Evolutionary conservation across 2,113 vertebrate species (phyloP).

Genomic region (Percopsis transmontana): DNA sequence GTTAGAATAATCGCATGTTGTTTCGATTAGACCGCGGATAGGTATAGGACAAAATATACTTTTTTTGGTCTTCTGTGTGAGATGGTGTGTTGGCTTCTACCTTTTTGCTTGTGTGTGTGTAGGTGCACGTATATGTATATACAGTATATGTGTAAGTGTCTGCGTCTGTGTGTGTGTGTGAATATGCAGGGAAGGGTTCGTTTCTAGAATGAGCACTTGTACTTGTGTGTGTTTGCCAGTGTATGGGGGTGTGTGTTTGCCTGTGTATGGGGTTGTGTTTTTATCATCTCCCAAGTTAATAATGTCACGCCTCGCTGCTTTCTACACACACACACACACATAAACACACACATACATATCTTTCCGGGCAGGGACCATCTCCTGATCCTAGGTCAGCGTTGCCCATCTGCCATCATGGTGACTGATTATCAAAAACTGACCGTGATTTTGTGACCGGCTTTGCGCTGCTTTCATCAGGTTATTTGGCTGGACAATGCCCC

Average conservation of each 20-base stretch:
- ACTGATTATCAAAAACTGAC: slow-evolving; percentile 53
- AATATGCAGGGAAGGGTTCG: background rate
- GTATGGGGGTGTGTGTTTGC: slow-evolving; percentile 24
- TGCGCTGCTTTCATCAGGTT: background rate
- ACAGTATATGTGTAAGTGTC: slow-evolving; percentile 19
- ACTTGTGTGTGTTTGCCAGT: slow-evolving; percentile 8
- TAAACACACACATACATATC: background rate
- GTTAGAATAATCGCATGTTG: slow-evolving; percentile 29
- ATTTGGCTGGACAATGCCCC: no score
- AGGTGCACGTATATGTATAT: background rate
- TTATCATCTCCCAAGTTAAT: slow-evolving; percentile 34
- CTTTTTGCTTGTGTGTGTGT: slow-evolving; percentile 41
- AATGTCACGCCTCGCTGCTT: slow-evolving; percentile 9
- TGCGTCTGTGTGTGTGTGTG: slow-evolving; percentile 12
- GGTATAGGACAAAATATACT: no score
- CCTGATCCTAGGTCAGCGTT: slow-evolving; percentile 43
- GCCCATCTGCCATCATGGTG: slow-evolving; percentile 58
- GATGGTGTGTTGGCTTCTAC: slow-evolving; percentile 76
- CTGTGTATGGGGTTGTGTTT: background rate
- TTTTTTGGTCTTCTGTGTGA: no score
- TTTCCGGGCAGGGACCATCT: slow-evolving; percentile 29
- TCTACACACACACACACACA: no score
- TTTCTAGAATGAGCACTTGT: background rate
- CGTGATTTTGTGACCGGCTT: slow-evolving; percentile 20
- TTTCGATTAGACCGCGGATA: slow-evolving; percentile 25